Percentiles rank a stretch among this genome's conserved stretches.
Evolutionary conservation across 2,113 vertebrate species (phyloP).

Genomic region (Vidua macroura): DNA sequence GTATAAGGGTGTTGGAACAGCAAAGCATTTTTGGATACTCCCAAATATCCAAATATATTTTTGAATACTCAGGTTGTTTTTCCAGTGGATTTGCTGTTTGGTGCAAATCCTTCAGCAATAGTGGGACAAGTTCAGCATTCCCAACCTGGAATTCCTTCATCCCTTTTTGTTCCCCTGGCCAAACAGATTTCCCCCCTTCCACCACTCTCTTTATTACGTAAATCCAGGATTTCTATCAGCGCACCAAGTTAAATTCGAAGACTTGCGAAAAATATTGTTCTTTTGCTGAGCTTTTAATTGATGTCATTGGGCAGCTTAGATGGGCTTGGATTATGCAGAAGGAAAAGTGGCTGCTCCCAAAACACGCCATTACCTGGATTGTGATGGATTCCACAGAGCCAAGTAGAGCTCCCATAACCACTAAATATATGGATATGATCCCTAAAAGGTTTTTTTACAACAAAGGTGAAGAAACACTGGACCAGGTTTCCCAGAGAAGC

Average conservation of each 20-base stretch:
- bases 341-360: not conserved
- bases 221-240: not conserved
- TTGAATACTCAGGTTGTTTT: rapidly evolving
- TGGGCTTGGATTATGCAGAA: not conserved
- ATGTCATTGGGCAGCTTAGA: not conserved
- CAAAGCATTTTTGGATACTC: not conserved
- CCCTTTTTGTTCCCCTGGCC: not conserved
- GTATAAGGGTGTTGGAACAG: too few relatives aligned
- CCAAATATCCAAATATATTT: too few relatives aligned
- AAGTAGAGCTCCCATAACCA: not conserved
- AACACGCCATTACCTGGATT: not conserved
- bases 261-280: not conserved
- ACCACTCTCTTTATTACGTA: rapidly evolving
- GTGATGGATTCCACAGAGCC: not conserved
- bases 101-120: not conserved
- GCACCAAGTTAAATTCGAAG: not conserved
- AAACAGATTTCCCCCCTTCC: not conserved
- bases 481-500: not conserved
- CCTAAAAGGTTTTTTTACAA: not conserved
- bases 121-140: not conserved
- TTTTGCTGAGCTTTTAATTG: not conserved
- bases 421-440: not conserved
- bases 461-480: rapidly evolving
- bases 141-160: not conserved
- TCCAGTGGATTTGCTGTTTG: not conserved